phyloP scores from a whole-genome alignment of 2,888 invertebrate genomes.

The Mycalesis mineus region DNA sequence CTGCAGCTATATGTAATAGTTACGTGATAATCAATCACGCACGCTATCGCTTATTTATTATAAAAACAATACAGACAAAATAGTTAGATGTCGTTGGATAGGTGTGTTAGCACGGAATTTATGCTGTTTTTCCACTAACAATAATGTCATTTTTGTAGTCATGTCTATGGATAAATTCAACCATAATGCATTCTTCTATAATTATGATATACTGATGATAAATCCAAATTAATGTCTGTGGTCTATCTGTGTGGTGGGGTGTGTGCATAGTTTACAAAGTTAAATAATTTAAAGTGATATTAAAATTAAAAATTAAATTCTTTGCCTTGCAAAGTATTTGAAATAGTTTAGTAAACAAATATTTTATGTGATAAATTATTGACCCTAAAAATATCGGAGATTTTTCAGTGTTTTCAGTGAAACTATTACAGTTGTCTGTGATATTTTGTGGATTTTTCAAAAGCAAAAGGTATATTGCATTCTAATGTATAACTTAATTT shows the following conservation, averaged over 20 bases:
- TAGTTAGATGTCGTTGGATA: no score
- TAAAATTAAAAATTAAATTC: neutral
- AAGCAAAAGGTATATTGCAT: constrained; percentile 17
- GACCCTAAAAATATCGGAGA: neutral
- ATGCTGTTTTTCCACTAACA: no score
- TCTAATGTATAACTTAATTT: neutral
- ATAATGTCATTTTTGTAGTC: no score
- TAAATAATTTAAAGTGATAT: neutral
- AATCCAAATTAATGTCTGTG: neutral
- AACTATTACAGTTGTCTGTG: constrained; percentile 20
- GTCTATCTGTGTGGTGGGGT: neutral
- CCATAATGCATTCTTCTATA: no score
- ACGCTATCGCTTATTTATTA: no score
- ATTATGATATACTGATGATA: no score
- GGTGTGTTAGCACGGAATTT: no score
- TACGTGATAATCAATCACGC: no score
- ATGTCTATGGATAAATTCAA: no score
- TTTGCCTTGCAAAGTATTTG: neutral
- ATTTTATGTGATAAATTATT: neutral
- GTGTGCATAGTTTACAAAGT: neutral
- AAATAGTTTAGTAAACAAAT: neutral
- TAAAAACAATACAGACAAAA: no score
- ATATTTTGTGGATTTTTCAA: constrained; percentile 14
- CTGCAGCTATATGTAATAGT: no score
- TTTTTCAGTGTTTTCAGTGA: neutral